Base-by-base conservation (phyloP, 2,113 vertebrate genomes). In the Gymnobelideus leadbeateri region DNA sequence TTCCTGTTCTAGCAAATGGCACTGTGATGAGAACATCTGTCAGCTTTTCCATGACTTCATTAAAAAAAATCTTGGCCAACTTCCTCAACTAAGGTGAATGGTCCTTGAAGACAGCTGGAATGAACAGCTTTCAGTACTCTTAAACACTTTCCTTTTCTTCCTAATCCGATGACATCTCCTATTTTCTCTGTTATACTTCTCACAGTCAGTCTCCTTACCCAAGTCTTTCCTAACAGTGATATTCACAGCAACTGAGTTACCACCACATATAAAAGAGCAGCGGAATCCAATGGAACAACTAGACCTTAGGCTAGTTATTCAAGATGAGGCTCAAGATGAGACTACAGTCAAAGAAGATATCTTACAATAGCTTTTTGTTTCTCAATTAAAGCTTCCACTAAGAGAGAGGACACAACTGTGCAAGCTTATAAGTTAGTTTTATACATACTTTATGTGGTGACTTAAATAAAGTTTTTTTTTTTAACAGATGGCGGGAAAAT, bases 41-140 rank as follows among this genome's bases (percentile, higher is more conserved):
- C 37, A 92, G 8, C 89, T 49, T 97, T 97, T 94, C 96, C 95
- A 96, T 91, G 93, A 96, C 89, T 55, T 96, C 54, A 93, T 77
- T 54, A 49, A 49, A 89, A 84, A n/a, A n/a, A 28, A 54, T 57
- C 49, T 0, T 91, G 89, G 91, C 8, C 84, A 68, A 49, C 84
- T 51, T 94, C 28, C 55, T 90, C 90, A 47, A 51, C 47, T 23
- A n/a, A 94, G 51, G 26, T 51, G 57, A 49, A 0, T 47, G 37
- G 12, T 24, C 23, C 28, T 43, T 49, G 91, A 25, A 37, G 49
- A 16, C 52, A 54, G 47, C n/a, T 2, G 51, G 37, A 54, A 9
- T 9, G 8, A 94, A 6, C 37, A 21, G 1, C 5, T 28, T 61
- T 53, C 54, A 51, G 24, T 28, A 61, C 53, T 53, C 92, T 68